Evolutionary conservation across 2,888 invertebrate genomes (phyloP).

Genomic region (Archips crataeganus): DNA sequence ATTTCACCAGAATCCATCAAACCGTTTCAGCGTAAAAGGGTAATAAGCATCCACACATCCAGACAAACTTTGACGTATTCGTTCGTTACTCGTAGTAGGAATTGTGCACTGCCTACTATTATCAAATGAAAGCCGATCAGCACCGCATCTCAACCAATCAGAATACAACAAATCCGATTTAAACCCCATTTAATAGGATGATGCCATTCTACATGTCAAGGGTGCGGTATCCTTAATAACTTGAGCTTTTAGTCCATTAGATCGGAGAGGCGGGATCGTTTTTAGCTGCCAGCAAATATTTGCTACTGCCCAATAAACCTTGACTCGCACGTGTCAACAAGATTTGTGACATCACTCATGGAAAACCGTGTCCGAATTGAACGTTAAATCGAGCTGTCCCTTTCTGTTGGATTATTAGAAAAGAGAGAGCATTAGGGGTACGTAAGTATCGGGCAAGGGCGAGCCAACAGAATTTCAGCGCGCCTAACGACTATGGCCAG

Average conservation of each 20-base stretch:
- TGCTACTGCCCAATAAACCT: slow-evolving; percentile 62
- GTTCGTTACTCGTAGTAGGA: no score
- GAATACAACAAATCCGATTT: slow-evolving; percentile 1
- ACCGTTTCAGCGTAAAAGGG: no score
- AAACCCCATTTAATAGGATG: slow-evolving; percentile 20
- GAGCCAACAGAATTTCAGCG: slow-evolving; percentile 11
- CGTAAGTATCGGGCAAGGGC: background rate
- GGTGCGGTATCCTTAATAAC: slow-evolving; percentile 36
- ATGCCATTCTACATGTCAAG: slow-evolving; percentile 18
- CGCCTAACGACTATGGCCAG: background rate
- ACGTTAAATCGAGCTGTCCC: slow-evolving; percentile 1
- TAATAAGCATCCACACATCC: no score
- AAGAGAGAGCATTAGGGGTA: background rate
- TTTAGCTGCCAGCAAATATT: slow-evolving; percentile 59
- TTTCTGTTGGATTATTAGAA: background rate
- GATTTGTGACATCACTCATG: slow-evolving; percentile 52
- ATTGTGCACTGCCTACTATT: background rate
- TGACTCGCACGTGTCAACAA: slow-evolving; percentile 61
- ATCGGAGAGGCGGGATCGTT: slow-evolving; percentile 48
- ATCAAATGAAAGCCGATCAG: background rate
- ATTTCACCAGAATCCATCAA: no score
- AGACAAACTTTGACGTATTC: no score
- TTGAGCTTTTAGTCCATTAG: slow-evolving; percentile 43
- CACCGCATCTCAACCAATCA: background rate
- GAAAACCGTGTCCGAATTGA: slow-evolving; percentile 15